phyloP scores from a whole-genome alignment of 2,797 vertebrate species.

The Strix occidentalis region DNA sequence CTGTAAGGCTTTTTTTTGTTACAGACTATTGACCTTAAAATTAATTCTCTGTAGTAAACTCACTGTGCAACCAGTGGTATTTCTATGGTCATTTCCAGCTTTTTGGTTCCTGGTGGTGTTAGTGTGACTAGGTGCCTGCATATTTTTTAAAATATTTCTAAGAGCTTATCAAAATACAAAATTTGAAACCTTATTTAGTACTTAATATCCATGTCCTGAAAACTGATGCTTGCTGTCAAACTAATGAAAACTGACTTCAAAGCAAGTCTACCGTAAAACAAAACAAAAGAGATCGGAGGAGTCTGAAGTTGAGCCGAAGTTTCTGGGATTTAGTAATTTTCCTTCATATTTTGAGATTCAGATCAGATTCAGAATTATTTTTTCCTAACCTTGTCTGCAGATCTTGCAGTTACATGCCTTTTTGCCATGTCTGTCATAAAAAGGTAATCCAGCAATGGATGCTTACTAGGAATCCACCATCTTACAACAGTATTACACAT shows the following conservation, averaged over 20 bases:
- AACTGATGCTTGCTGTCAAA: neutral
- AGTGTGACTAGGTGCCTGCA: neutral
- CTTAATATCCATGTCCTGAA: neutral
- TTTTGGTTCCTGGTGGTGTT: neutral
- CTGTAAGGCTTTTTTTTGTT: neutral
- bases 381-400: neutral
- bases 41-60: neutral
- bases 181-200: neutral
- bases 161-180: neutral
- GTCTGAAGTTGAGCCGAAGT: neutral
- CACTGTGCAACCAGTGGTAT: neutral
- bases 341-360: neutral
- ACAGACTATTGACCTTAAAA: neutral
- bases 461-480: neutral
- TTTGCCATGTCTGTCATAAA: neutral
- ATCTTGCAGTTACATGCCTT: neutral
- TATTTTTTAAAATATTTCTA: neutral
- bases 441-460: neutral
- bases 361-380: neutral
- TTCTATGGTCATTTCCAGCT: neutral
- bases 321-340: neutral
- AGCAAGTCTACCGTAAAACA: neutral
- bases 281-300: neutral
- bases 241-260: neutral
- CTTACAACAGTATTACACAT: neutral